These are phyloP conservation scores for Brachionus angularis DNA, from an alignment of 1,140 invertebrate species.

Conservation along the genomic window DNA sequence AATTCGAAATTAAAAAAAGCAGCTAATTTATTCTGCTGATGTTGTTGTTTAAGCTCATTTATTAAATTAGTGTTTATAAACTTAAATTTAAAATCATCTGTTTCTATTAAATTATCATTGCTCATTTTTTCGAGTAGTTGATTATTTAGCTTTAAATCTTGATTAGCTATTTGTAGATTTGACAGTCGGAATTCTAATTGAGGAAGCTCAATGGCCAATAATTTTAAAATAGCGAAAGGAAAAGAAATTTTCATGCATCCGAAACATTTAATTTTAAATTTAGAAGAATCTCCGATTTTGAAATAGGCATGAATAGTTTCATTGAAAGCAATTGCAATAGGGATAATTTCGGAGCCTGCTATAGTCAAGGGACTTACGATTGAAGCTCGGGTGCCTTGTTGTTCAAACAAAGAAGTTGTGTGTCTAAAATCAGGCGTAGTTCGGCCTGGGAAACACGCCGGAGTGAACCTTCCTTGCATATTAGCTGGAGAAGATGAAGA, in stretches of 20 bases:
- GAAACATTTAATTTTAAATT: slow-evolving; percentile 34
- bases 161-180: slow-evolving; percentile 21
- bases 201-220: background rate
- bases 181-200: background rate
- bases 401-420: slow-evolving; percentile 26
- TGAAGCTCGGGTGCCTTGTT: slow-evolving; percentile 26
- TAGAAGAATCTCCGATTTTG: background rate
- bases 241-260: slow-evolving; percentile 35
- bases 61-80: background rate
- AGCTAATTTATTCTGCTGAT: slow-evolving; percentile 13
- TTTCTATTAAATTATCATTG: background rate
- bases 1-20: slow-evolving; percentile 41
- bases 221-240: slow-evolving; percentile 25
- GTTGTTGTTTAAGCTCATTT: slow-evolving; percentile 4
- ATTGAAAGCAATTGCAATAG: slow-evolving; percentile 33
- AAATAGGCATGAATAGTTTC: slow-evolving; percentile 43
- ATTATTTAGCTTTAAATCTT: slow-evolving; percentile 13
- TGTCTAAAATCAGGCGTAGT: slow-evolving; percentile 32
- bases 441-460: slow-evolving; percentile 32
- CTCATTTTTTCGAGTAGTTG: slow-evolving; percentile 27
- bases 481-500: background rate
- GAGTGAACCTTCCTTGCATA: background rate
- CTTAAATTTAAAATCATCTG: slow-evolving; percentile 28
- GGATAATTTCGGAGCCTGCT: background rate
- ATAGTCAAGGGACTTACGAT: slow-evolving; percentile 31